Conservation (phyloP, 2,797 vertebrate genomes). For the Pachyuromys duprasi region DNA sequence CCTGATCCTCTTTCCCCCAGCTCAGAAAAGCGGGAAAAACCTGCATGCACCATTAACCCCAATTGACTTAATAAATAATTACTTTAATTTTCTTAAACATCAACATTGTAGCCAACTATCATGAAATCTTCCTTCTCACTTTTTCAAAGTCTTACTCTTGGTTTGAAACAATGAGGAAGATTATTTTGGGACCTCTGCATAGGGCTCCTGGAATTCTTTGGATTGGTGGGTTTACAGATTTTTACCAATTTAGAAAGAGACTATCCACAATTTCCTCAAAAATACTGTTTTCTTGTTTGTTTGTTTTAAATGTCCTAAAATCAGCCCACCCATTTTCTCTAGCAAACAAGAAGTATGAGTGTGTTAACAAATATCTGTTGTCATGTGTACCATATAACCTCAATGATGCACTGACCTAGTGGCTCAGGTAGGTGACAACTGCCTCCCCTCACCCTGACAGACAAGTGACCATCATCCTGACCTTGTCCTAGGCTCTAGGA, state of each 20-base stretch:
- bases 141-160: slow-evolving; percentile 53
- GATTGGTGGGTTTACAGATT: slow-evolving; percentile 5
- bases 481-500: background rate
- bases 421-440: background rate
- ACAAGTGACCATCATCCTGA: slow-evolving; percentile 9
- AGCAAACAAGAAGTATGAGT: background rate
- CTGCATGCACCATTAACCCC: background rate
- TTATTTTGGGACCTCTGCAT: background rate
- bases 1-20: background rate
- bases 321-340: background rate
- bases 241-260: slow-evolving; percentile 12
- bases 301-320: slow-evolving; percentile 15
- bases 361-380: slow-evolving; percentile 41
- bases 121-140: slow-evolving; percentile 34
- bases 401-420: background rate
- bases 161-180: slow-evolving; percentile 27
- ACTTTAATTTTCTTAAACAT: slow-evolving; percentile 41
- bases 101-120: slow-evolving; percentile 26
- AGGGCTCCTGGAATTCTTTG: background rate
- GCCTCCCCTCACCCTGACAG: background rate
- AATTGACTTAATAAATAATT: background rate
- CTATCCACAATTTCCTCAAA: slow-evolving; percentile 20
- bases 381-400: background rate
- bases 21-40: background rate
- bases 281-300: background rate